Evolutionary conservation across 2,888 invertebrate genomes (phyloP).

Genomic region (Pardosa pseudoannulata): DNA sequence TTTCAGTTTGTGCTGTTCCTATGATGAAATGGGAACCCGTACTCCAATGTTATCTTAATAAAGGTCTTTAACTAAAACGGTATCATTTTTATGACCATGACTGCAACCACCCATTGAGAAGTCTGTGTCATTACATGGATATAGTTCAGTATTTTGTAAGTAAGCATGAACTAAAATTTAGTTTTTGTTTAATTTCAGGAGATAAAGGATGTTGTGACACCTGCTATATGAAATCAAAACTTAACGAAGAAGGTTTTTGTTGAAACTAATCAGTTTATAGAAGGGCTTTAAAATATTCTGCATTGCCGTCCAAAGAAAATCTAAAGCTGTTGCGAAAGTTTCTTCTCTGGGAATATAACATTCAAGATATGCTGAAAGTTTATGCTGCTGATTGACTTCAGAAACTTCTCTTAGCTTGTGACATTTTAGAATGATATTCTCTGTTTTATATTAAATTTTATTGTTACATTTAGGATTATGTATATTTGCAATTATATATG

Average conservation of each 20-base stretch:
- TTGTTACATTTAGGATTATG: too few relatives aligned
- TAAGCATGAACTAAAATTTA: too few relatives aligned
- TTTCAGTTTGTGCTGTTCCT: too few relatives aligned
- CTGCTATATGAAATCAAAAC: background rate
- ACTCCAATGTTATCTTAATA: too few relatives aligned
- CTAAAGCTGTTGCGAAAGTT: background rate
- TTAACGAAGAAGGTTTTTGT: background rate
- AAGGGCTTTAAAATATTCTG: background rate
- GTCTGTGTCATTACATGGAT: too few relatives aligned
- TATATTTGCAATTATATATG: background rate
- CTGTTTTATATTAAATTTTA: background rate
- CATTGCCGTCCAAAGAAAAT: constrained; percentile 1
- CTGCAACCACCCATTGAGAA: too few relatives aligned
- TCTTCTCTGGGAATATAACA: background rate
- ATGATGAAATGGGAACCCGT: too few relatives aligned
- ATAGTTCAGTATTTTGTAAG: too few relatives aligned
- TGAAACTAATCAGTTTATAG: background rate
- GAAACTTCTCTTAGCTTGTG: background rate
- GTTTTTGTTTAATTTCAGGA: too few relatives aligned
- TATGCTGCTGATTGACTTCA: background rate
- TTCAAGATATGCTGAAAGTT: background rate
- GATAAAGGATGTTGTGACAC: background rate
- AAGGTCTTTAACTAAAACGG: too few relatives aligned
- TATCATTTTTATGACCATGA: too few relatives aligned
- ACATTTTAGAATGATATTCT: background rate